Base-by-base conservation (phyloP, 2,888 invertebrate species). In the Trichogramma dendrolimi region DNA sequence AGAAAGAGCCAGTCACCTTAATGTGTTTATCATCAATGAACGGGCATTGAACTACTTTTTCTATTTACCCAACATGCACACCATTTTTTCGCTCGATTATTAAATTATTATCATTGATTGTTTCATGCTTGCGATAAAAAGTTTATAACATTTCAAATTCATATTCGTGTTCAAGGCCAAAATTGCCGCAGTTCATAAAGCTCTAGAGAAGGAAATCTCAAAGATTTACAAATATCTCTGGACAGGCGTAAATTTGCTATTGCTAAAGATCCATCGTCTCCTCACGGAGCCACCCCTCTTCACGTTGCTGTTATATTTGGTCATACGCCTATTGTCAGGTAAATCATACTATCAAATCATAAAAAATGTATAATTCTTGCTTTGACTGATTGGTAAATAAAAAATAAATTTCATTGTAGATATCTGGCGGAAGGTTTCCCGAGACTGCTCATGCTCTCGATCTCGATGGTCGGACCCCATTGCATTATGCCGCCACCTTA, bases 191-290 rank as follows among this genome's bases (percentile, higher is more conserved):
- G 93, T 96, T 41, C 96, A 96, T 76, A 81, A 88, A 70, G 92
- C 94, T 90, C 94, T 27, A 86, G 87, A 71, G 88, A 90, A 70
- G 96, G 96, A 4, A 91, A 89, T 73, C 83, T 96, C 67, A 82
- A 90, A 70, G 91, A 93, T 70, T 82, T 96, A 59, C 94, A 94
- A 79, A 87, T 91, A 69, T 88, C 93, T 1, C 79, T 94, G 72
- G 92, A 96, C 80, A 82, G 95, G 68, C 88, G 94, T 74, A 93
- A 94, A 84, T 91, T 96, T 76, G 94, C 94, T 1, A 87, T 93
- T 64, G 94, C 95, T 27, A 86, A 90, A 70, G 93, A 96, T 78
- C 87, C 89, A 63, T 83, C 87, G 68, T 90, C 91, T n/a, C 87
- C 90, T 0, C 87, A 90, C 71, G 92, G 93, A 4, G 88, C 92